phyloP scores from a whole-genome alignment of 2,888 invertebrate species.

The Autographa gamma region DNA sequence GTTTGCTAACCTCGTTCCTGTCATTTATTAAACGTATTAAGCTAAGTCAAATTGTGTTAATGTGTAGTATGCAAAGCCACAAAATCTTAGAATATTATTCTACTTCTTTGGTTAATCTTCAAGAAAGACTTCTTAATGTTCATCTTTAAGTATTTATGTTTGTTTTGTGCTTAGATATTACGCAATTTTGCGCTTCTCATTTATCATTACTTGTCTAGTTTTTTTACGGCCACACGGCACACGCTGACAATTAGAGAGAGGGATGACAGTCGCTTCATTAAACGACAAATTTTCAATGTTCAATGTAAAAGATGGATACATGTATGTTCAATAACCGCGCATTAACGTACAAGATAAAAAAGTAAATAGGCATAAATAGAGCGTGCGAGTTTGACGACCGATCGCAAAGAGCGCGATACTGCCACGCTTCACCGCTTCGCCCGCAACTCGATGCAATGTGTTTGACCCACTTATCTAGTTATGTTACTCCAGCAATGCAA shows the following conservation, averaged over 20 bases:
- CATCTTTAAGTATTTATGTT: not conserved
- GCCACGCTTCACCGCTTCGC: constrained; percentile 74
- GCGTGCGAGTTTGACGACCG: constrained; percentile 81
- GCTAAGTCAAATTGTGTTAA: not conserved
- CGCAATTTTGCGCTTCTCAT: not conserved
- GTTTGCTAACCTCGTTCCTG: constrained; percentile 12
- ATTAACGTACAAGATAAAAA: constrained; percentile 61
- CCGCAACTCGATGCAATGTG: constrained; percentile 83
- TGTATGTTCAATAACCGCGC: constrained; percentile 48
- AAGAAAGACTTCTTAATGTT: not conserved
- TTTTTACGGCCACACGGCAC: too few relatives aligned
- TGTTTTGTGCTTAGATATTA: not conserved
- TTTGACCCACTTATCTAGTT: constrained; percentile 79
- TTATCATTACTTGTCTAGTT: not conserved
- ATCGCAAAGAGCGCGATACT: constrained; percentile 76
- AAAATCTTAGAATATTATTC: not conserved
- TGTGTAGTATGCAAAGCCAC: not conserved
- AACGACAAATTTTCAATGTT: not conserved
- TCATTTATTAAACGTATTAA: constrained; percentile 3
- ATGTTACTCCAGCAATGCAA: constrained; percentile 71
- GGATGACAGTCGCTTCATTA: not conserved
- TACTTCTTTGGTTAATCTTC: not conserved
- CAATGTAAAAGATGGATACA: not conserved
- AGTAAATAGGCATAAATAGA: constrained; percentile 78
- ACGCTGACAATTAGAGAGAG: not conserved